A percentile compares a stretch with the other conserved stretches of the same genome.
Evolutionary conservation across 2,888 invertebrate species (phyloP).

Genomic region (Junonia oenone): DNA sequence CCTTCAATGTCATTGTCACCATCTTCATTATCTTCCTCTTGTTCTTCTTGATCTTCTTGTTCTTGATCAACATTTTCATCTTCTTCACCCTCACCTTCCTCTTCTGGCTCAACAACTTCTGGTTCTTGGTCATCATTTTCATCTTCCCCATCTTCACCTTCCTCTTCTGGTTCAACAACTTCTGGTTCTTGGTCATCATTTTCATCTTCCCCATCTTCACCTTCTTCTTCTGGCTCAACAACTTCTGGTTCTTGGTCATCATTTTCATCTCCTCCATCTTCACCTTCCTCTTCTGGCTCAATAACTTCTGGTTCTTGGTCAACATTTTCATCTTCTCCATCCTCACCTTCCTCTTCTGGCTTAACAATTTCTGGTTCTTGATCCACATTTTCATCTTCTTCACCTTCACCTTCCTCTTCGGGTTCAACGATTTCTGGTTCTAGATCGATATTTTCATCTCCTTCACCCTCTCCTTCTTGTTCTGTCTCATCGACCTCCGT

Average conservation of each 20-base stretch:
- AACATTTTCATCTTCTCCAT: conserved; percentile 47
- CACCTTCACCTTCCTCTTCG: conserved; percentile 37
- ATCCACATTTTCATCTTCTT: conserved; percentile 36
- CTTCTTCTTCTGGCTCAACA: conserved; percentile 25
- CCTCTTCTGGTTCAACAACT: conserved; percentile 36
- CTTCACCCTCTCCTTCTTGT: conserved; percentile 41
- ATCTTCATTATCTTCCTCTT: conserved; percentile 12
- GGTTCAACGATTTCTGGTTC: conserved; percentile 47
- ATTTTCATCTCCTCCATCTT: conserved; percentile 37
- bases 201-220: conserved; percentile 33
- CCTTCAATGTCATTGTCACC: conserved; percentile 29
- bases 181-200: conserved; percentile 25
- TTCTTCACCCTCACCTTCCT: conserved; percentile 30
- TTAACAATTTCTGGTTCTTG: conserved; percentile 33
- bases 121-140: conserved; percentile 3
- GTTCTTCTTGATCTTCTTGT: neutral
- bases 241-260: conserved; percentile 44
- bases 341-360: conserved; percentile 7
- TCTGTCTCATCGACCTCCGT: conserved; percentile 57
- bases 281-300: conserved; percentile 40
- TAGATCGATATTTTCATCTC: conserved; percentile 35
- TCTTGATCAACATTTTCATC: conserved; percentile 1
- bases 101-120: conserved; percentile 23
- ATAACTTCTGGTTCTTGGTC: conserved; percentile 42
- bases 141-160: conserved; percentile 34